Percentiles rank a stretch among this genome's conserved stretches.
Conservation (phyloP, 92 coral and sea anemone species). For the Meandrina meandrites region DNA sequence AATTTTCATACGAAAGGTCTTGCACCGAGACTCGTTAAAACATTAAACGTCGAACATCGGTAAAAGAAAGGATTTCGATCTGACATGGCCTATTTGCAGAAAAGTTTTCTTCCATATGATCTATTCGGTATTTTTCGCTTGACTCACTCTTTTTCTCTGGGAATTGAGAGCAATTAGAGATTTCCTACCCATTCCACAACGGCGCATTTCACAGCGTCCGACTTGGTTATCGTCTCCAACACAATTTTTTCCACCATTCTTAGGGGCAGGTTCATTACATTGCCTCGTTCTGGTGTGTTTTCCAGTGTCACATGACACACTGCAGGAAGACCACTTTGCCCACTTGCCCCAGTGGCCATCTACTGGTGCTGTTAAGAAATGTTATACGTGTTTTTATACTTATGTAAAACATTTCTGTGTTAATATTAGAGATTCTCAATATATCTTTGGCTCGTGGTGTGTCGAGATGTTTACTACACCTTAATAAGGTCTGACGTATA, state of each 20-base stretch:
- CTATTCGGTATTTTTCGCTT: no score
- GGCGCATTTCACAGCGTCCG: constrained; percentile 34
- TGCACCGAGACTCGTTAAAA: no score
- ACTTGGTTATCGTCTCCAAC: constrained; percentile 30
- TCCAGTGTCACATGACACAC: constrained; percentile 60
- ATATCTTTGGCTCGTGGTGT: no score
- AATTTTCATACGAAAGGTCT: no score
- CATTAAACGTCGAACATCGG: no score
- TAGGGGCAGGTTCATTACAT: constrained; percentile 67
- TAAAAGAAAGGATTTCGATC: neutral
- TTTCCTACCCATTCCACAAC: constrained; percentile 66
- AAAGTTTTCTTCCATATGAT: no score
- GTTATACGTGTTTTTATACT: neutral
- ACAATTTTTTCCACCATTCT: constrained; percentile 63
- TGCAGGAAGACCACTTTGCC: constrained; percentile 72
- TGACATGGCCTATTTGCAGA: no score
- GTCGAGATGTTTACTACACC: no score
- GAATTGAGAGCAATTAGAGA: no score
- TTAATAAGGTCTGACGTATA: no score
- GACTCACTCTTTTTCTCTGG: neutral
- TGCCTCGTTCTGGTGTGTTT: constrained; percentile 64
- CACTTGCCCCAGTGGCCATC: constrained; percentile 83
- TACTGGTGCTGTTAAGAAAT: constrained; percentile 52
- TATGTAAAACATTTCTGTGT: no score
- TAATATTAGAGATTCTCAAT: no score